Base-by-base conservation (phyloP, 2,113 vertebrate genomes). In the Grammomys surdaster region DNA sequence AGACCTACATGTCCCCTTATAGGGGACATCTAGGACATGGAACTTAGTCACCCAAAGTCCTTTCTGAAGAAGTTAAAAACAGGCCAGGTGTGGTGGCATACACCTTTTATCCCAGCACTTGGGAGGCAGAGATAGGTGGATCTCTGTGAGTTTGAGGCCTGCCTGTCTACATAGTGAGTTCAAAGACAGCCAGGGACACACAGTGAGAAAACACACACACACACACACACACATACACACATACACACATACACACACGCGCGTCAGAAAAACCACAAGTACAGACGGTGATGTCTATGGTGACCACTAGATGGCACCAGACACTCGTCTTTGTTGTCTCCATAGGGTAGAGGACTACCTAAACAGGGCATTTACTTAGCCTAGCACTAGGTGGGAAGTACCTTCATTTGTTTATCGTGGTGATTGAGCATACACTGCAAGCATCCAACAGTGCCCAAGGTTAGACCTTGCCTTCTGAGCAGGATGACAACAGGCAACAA, bases 261-360 rank as follows among this genome's bases (percentile, higher is more conserved):
- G 26, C 19, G 26, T 33, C 33, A 65, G 73, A 77, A 67, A 14
- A 5, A 6, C 0, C 51, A 28, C 22, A 6, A 8, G 0, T 17
- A 76, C 26, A 70, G n/a, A 12, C 1, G 43, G 78, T 84, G 54
- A 72, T 22, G 28, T 80, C 88, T 85, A 6, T 0, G 36, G 0
- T 26, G 65, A 78, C 54, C 97, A 97, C 81, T 46, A 96, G 96
- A 90, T 88, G 96, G 97, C 82, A 17, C 67, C 48, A 95, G 60
- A 95, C 31, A 84, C 95, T 54, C 7, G 19, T 19, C 40, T 95
- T 90, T 94, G 72, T 67, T 76, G 46, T 60, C 56, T 28, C 48
- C 7, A 6, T 1, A 40, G n/a, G 20, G 60, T 22, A 19, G 31
- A 0, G 1, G 28, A 9, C 56, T 78, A 67, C 67, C 70, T 36